Base-by-base conservation (phyloP, 2,888 invertebrate species). In the Piscicola geometra region DNA sequence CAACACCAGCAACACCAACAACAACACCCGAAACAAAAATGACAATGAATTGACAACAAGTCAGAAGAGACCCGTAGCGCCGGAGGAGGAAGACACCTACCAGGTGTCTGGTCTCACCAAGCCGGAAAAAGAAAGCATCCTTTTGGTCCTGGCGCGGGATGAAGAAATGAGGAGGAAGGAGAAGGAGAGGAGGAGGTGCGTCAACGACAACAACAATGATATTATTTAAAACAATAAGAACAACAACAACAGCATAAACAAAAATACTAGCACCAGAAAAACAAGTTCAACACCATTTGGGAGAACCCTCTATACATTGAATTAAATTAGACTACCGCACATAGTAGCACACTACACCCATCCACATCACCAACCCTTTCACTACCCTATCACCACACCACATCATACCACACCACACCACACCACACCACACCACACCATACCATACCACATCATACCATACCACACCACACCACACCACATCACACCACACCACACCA, bases 81-180 rank as follows among this genome's bases (percentile, higher is more conserved):
- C 9, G 21, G 60, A 56, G 21, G n/a, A 21, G 9, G 60, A 56
- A n/a, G 60, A 56, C 25, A 3, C 9, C 15, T 56, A 15, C 60
- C 21, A 56, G 60, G 60, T 56, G 25, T 15, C 60, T 25, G 60
- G 60, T 75, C 71, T 80, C 74, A 79, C 79, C 30, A 77, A 79
- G 75, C 76, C 75, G 47, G 84, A 84, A 79, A 80, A 81, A 72
- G 79, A 80, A 68, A 79, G 77, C 41, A 83, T 84, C 32, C 79
- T 83, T 0, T 75, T 76, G 18, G 84, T 84, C 3, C 79, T 84
- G 0, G 78, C 81, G 66, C 77, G 82, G 28, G 83, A 84, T 77
- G 83, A 84, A 52, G 78, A 81, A 18, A 78, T 84, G 0, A 78
- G 81, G 33, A 67, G 78, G 66, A 78, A 79, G 15, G 82, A 83